A percentile compares a stretch with the other conserved stretches of the same genome.
phyloP scores from a whole-genome alignment of 1,140 invertebrate genomes.

The Trichoplusia ni region DNA sequence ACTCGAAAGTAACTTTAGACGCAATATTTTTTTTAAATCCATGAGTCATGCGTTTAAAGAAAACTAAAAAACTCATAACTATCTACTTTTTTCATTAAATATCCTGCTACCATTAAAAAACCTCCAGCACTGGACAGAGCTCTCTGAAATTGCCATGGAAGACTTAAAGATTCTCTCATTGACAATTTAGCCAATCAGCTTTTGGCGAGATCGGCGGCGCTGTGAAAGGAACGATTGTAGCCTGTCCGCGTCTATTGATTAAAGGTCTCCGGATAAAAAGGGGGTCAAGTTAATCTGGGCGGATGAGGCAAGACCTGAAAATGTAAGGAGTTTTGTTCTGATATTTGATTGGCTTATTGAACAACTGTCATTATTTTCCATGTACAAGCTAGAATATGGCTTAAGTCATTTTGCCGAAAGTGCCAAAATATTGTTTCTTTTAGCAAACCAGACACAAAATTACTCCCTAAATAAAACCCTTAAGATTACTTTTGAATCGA shows the following conservation, averaged over 20 bases:
- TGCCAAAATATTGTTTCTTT: not conserved
- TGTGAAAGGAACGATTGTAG: not conserved
- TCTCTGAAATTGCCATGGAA: not conserved
- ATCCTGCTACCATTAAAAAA: too few species aligned
- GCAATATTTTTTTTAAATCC: too few species aligned
- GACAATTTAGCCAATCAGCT: conserved; percentile 16
- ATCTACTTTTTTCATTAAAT: too few species aligned
- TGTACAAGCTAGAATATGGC: too few species aligned
- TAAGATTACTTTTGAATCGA: not conserved
- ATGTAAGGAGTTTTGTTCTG: not conserved
- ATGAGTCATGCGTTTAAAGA: too few species aligned
- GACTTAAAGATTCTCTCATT: not conserved
- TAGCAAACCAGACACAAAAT: not conserved
- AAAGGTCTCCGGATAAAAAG: conserved; percentile 11
- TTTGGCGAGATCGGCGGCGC: not conserved
- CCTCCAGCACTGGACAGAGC: not conserved
- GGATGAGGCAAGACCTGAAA: not conserved
- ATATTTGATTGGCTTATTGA: not conserved
- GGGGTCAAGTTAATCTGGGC: conserved; percentile 10
- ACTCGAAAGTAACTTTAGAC: too few species aligned
- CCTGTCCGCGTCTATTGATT: conserved; percentile 8
- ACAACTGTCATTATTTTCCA: too few species aligned
- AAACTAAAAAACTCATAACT: too few species aligned
- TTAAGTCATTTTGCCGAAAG: too few species aligned
- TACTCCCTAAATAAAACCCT: not conserved